A percentile compares a stretch with the other conserved stretches of the same genome.
Conservation (phyloP, 2,113 vertebrate genomes). For the Chionodraco myersi region DNA sequence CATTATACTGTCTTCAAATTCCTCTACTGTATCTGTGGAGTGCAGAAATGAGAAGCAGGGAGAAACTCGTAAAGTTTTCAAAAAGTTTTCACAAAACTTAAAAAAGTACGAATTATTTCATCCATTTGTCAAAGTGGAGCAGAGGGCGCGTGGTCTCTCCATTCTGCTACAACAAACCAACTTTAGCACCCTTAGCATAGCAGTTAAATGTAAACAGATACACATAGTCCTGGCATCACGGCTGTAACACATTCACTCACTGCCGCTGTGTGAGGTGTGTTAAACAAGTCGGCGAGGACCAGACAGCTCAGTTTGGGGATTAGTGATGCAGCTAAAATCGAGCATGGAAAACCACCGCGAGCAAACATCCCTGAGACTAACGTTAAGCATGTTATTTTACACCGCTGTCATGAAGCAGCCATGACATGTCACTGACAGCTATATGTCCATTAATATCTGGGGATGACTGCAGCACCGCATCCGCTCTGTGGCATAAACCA, state of each 20-base stretch:
- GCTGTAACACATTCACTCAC: slow-evolving; percentile 20
- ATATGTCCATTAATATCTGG: slow-evolving; percentile 15
- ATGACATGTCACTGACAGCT: slow-evolving; percentile 30
- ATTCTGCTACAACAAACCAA: slow-evolving; percentile 15
- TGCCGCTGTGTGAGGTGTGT: slow-evolving; percentile 35
- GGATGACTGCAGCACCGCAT: slow-evolving; percentile 66
- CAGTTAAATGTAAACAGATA: neutral
- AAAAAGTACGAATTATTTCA: slow-evolving; percentile 3
- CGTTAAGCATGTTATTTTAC: neutral
- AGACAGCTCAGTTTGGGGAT: slow-evolving; percentile 66
- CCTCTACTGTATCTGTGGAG: slow-evolving; percentile 84
- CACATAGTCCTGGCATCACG: neutral
- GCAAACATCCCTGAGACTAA: slow-evolving; percentile 9
- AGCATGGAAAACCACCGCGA: slow-evolving; percentile 13
- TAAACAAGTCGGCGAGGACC: slow-evolving; percentile 39
- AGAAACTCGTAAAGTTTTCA: slow-evolving; percentile 31
- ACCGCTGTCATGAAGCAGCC: slow-evolving; percentile 8
- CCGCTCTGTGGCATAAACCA: slow-evolving; percentile 25
- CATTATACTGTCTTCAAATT: slow-evolving; percentile 98
- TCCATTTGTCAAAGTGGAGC: neutral
- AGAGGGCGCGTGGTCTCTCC: neutral
- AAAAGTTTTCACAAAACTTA: slow-evolving; percentile 34
- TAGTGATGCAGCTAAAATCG: slow-evolving; percentile 62
- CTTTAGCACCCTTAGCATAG: neutral
- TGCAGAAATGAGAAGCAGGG: slow-evolving; percentile 32